phyloP scores from a whole-genome alignment of 1,140 invertebrate genomes.

The Drusus annulatus region DNA sequence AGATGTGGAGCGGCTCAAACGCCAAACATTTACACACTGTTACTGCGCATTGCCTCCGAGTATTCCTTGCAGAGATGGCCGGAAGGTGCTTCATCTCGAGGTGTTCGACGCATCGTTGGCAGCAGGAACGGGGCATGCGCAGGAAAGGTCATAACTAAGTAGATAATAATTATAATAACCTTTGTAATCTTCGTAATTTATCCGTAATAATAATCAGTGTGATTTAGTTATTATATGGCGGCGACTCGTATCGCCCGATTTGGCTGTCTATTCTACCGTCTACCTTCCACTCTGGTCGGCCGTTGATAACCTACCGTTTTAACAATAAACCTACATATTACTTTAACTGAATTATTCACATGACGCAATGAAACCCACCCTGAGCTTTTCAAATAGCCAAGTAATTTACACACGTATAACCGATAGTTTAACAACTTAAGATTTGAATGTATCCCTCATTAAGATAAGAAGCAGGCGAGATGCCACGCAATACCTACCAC shows the following conservation, averaged over 20 bases:
- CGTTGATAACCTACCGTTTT: slow-evolving; percentile 44
- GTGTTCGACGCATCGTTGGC: not conserved
- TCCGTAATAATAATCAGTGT: slow-evolving; percentile 31
- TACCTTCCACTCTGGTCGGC: slow-evolving; percentile 33
- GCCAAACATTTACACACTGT: not conserved
- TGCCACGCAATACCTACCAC: too few relatives aligned
- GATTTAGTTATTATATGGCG: slow-evolving; percentile 23
- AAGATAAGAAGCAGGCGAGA: not conserved
- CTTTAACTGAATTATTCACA: slow-evolving; percentile 14
- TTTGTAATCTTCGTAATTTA: slow-evolving; percentile 36
- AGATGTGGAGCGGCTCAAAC: not conserved
- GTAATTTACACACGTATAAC: not conserved
- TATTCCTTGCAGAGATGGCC: not conserved
- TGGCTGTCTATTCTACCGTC: slow-evolving; percentile 22
- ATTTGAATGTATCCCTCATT: slow-evolving; percentile 2
- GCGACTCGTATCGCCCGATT: slow-evolving; percentile 18
- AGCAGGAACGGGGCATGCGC: not conserved
- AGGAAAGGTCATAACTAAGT: not conserved
- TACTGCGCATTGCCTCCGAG: not conserved
- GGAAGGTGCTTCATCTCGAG: not conserved
- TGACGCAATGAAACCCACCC: slow-evolving; percentile 30
- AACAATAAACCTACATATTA: too few relatives aligned
- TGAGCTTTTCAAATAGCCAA: slow-evolving; percentile 7
- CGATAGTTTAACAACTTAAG: slow-evolving; percentile 13
- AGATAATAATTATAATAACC: slow-evolving; percentile 28